Evolutionary conservation across 2,113 vertebrate genomes (phyloP), one percentile per base, ranked within the genome.

Genomic region (Narcine bancroftii): DNA sequence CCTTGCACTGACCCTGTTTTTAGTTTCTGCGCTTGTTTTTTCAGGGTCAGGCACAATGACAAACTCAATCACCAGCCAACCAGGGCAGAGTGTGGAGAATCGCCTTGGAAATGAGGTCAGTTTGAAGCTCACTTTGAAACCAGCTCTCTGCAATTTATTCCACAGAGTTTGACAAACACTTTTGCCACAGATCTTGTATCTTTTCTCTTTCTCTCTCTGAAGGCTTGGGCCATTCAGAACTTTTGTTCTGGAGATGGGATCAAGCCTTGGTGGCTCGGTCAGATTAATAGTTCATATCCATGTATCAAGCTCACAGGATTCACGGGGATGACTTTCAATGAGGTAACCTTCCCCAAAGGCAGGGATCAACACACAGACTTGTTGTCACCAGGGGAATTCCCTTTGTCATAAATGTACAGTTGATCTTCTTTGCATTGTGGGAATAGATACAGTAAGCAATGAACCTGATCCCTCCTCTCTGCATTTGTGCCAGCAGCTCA

Each of bases 31-130:
- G 79, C 47, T 83, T 53, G 85, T 69, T 39, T 69, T 39, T n/a
- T 89, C 85, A 89, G 85, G 85, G 85, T 42, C 85, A 89, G n/a
- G 56, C n/a, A 19, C 36, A 33, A 83, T 3, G 76, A 47, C 42
- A 79, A 79, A 79, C 76, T 47, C 3, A 21, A 26, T 26, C 6
- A 47, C 29, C 2, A 29, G 3, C 79, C 79, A 56, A 63, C n/a
- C n/a, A 36, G 45, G 33, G 10, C 45, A 42, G 56, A 42, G 83
- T 15, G 36, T 6, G 7, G 83, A 89, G 66, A 2, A 5, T 66
- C 66, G 85, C 15, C 85, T 65, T 89, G 36, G 85, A 66, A 89
- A 66, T 17, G 21, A 65, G 56, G 85, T 42, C n/a, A 24, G 19
- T 11, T 13, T 17, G 81, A 11, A 60, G 81, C 81, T 56, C 7